These are phyloP conservation scores for Nomada fucata DNA, from an alignment of 2,888 invertebrate species.

Conservation along the genomic window DNA sequence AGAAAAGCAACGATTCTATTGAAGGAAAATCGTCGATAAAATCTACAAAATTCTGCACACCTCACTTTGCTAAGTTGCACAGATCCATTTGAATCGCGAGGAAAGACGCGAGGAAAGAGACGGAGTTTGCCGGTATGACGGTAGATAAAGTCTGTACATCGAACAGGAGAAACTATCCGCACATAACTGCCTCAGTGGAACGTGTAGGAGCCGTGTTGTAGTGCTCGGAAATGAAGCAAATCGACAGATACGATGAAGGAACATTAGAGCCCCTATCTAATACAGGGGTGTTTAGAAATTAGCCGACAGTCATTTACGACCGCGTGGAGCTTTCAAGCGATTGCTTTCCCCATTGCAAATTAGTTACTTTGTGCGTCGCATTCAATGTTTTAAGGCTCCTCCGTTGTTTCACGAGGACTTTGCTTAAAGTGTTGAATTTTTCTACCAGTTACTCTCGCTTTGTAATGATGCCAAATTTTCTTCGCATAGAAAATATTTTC, in stretches of 20 bases:
- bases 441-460: no score
- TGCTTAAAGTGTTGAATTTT: no score
- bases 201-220: slow-evolving; percentile 34
- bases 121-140: slow-evolving; percentile 30
- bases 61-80: slow-evolving; percentile 40
- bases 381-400: no score
- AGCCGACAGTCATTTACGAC: slow-evolving; percentile 62
- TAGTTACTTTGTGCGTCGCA: no score
- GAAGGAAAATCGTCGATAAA: neutral
- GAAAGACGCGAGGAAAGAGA: slow-evolving; percentile 39
- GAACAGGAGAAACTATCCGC: slow-evolving; percentile 63
- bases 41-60: slow-evolving; percentile 5
- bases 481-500: no score
- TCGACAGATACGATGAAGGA: slow-evolving; percentile 75
- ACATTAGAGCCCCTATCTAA: slow-evolving; percentile 76
- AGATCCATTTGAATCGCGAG: slow-evolving; percentile 32
- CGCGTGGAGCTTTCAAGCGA: neutral
- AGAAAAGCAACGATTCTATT: neutral
- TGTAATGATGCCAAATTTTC: no score
- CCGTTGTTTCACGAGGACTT: no score
- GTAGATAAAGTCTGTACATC: slow-evolving; percentile 62
- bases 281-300: slow-evolving; percentile 71
- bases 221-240: slow-evolving; percentile 77
- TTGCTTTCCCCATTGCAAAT: neutral
- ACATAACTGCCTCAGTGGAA: slow-evolving; percentile 59